Base-by-base conservation (phyloP, 2,888 invertebrate species). In the Diachrysia chrysitis region DNA sequence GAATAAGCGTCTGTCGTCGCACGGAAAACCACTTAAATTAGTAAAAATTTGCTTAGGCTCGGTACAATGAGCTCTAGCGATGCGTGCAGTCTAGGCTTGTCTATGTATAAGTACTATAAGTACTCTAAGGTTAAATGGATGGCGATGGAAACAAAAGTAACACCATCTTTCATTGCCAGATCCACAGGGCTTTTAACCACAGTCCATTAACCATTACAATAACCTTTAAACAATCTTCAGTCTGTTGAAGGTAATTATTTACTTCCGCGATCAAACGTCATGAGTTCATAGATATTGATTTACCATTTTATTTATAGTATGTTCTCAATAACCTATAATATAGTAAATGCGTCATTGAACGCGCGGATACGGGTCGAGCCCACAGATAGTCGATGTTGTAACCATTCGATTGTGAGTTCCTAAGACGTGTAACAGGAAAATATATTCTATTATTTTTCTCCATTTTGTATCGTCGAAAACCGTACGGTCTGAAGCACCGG, bases 391-490 rank as follows among this genome's bases (percentile, higher is more conserved):
- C 5, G 42, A 42, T 42, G 42, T 16, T 37, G 37, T 42, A 42
- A 42, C n/a, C 6, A 3, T 42, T 42, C 42, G 7, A 42, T 42
- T n/a, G 42, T 42, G 42, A 37, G 37, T 7, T n/a, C 42, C n/a
- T 42, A n/a, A 42, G 42, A 42, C n/a, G 16, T n/a, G 42, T 42
- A 12, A 14, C 19, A 51, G 21, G 48, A 51, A 51, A 19, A 51
- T 51, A 51, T 51, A 4, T 10, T 10, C 1, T 51, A 10, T 51
- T 51, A 19, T 51, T 21, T 21, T 12, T 12, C 21, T 12, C 48
- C 48, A 51, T 12, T 48, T 21, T 21, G 48, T 19, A 51, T 51
- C 21, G 48, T 51, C 48, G 48, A 51, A 48, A 51, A 51, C 48
- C 10, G 10, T 51, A 21, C 48, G 19, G 12, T 3, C 48, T 51